Conservation (phyloP, 1,140 invertebrate species). For the Meloidogyne floridensis region DNA sequence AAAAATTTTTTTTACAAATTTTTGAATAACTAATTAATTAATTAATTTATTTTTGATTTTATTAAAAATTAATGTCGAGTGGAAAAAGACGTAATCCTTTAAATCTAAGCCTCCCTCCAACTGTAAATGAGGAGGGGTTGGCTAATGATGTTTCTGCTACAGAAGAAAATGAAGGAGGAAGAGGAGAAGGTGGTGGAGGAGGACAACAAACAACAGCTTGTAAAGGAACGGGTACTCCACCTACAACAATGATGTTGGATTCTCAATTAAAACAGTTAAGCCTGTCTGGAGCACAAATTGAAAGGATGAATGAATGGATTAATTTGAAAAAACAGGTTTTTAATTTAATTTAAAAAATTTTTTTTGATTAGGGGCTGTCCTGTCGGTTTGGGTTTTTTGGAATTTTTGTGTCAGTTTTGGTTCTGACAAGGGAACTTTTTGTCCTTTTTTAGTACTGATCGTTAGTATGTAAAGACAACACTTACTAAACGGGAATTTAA, state of each 20-base stretch:
- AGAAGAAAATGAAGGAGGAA: not conserved
- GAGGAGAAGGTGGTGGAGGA: not conserved
- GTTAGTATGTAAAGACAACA: too few relatives aligned
- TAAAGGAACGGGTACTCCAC: slow-evolving; percentile 24
- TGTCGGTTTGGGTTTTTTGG: not conserved
- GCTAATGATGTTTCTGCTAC: slow-evolving; percentile 29
- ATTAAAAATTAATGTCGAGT: slow-evolving; percentile 43
- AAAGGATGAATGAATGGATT: slow-evolving; percentile 63
- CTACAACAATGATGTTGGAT: slow-evolving; percentile 32
- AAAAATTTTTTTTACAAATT: not conserved
- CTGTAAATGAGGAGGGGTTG: slow-evolving; percentile 59
- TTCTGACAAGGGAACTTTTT: too few relatives aligned
- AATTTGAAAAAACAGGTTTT: slow-evolving; percentile 53
- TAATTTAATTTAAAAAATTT: not conserved
- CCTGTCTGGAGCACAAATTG: slow-evolving; percentile 57
- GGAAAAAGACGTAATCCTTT: slow-evolving; percentile 62
- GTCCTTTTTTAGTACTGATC: too few relatives aligned
- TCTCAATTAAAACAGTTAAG: slow-evolving; percentile 52
- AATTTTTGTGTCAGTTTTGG: too few relatives aligned
- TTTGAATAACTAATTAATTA: not conserved
- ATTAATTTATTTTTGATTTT: not conserved
- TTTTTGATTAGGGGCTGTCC: not conserved
- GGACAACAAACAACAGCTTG: not conserved
- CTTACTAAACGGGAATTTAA: too few relatives aligned
- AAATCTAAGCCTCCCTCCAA: slow-evolving; percentile 60